Evolutionary conservation across 2,888 invertebrate genomes (phyloP).

Genomic region (Monoplex corrugatus): DNA sequence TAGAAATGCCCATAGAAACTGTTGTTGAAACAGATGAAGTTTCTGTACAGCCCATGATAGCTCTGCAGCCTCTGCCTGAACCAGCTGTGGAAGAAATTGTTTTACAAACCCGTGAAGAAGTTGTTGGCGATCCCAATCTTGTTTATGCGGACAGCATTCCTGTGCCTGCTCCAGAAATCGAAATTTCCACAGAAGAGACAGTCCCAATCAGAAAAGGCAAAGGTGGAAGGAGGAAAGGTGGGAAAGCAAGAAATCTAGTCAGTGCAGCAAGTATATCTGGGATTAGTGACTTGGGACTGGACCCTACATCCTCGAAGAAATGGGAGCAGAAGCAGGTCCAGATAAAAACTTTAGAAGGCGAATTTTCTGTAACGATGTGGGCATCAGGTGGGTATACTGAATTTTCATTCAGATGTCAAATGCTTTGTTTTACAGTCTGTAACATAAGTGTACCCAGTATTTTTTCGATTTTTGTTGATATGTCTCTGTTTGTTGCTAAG

Average conservation of each 20-base stretch:
- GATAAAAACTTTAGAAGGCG: constrained; percentile 97
- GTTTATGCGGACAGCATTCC: constrained; percentile 85
- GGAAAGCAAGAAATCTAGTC: constrained; percentile 72
- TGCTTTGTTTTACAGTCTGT: constrained; percentile 27
- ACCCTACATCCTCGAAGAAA: constrained; percentile 84
- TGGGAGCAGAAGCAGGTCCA: constrained; percentile 99
- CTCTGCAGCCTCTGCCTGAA: constrained; percentile 86
- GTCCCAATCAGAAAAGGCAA: constrained; percentile 82
- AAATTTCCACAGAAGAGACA: constrained; percentile 85
- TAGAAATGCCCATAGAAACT: constrained; percentile 86
- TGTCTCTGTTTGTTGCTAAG: constrained; percentile 19
- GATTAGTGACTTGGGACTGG: constrained; percentile 65
- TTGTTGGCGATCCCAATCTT: constrained; percentile 88
- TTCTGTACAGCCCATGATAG: constrained; percentile 87
- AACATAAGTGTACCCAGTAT: background rate
- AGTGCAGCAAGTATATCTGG: constrained; percentile 66
- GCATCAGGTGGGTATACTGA: constrained; percentile 89
- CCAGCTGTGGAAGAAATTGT: constrained; percentile 86
- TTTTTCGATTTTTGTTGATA: background rate
- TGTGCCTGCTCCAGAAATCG: constrained; percentile 85
- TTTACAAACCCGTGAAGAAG: constrained; percentile 90
- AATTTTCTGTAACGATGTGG: constrained; percentile 96
- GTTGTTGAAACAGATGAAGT: constrained; percentile 85
- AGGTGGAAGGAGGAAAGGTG: constrained; percentile 81
- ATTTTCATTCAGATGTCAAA: background rate